Conservation (phyloP, 2,888 invertebrate genomes). For the Gastracanthus pulcherrimus region DNA sequence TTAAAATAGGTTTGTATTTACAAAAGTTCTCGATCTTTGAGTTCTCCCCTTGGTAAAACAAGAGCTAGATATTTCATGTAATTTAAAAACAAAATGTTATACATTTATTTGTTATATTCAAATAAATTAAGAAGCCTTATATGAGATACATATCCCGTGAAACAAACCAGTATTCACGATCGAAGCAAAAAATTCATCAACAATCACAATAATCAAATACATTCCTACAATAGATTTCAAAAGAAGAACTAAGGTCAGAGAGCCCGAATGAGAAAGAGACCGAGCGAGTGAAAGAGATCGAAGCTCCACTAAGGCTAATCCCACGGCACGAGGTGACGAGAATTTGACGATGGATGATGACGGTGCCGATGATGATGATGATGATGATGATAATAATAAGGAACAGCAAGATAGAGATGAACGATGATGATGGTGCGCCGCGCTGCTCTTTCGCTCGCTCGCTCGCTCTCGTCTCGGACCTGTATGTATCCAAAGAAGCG, state of each 20-base stretch:
- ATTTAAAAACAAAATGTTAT: too few relatives aligned
- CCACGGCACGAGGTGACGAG: constrained; percentile 31
- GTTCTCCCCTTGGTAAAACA: too few relatives aligned
- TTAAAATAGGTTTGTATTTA: too few relatives aligned
- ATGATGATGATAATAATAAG: constrained; percentile 14
- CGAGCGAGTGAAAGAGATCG: constrained; percentile 13
- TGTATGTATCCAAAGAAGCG: neutral
- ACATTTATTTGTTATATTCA: too few relatives aligned
- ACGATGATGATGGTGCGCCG: constrained; percentile 14
- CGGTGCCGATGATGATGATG: constrained; percentile 8
- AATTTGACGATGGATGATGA: neutral
- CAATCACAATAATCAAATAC: neutral
- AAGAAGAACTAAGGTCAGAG: constrained; percentile 18
- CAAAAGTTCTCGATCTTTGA: too few relatives aligned
- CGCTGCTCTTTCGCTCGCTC: too few relatives aligned
- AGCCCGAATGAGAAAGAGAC: neutral
- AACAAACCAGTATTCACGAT: too few relatives aligned
- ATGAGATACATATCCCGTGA: too few relatives aligned
- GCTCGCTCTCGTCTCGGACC: too few relatives aligned
- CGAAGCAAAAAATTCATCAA: too few relatives aligned
- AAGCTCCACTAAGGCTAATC: constrained; percentile 22
- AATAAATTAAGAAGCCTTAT: too few relatives aligned
- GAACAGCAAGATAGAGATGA: neutral
- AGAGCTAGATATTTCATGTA: too few relatives aligned
- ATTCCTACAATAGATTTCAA: constrained; percentile 14